Percentiles rank a stretch among this genome's conserved stretches.
Evolutionary conservation across 2,113 vertebrate genomes (phyloP).

Genomic region (Isurus oxyrinchus): DNA sequence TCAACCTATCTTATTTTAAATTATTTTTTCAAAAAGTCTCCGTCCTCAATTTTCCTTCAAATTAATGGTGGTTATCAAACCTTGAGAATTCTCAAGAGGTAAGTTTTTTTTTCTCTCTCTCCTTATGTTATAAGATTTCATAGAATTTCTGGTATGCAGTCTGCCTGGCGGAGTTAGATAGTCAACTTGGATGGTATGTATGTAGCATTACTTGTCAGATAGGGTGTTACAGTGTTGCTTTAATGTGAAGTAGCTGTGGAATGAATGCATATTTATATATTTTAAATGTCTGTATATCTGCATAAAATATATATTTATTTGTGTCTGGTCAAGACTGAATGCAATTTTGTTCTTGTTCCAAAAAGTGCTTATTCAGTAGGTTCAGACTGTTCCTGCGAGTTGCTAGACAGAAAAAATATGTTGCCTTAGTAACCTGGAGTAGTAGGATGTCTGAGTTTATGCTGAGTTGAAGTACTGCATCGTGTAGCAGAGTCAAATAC

Average conservation of each 20-base stretch:
- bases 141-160: constrained; percentile 12
- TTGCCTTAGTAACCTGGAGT: constrained; percentile 28
- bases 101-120: not conserved
- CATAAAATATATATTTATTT: not conserved
- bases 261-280: not conserved
- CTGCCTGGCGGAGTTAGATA: constrained; percentile 24
- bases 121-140: constrained; percentile 27
- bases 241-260: not conserved
- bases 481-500: not conserved
- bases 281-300: not conserved
- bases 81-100: constrained; percentile 16
- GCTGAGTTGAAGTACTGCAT: not conserved
- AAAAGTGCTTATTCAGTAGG: constrained; percentile 20
- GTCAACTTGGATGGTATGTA: not conserved
- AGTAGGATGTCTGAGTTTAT: constrained; percentile 34
- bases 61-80: not conserved
- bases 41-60: not conserved
- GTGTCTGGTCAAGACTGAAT: not conserved
- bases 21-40: not conserved
- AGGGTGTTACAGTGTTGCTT: constrained; percentile 14
- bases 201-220: constrained; percentile 8
- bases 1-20: not conserved
- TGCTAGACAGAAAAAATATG: constrained; percentile 30
- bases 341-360: constrained; percentile 30
- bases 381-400: constrained; percentile 13